A percentile compares a stretch with the other conserved stretches of the same genome.
phyloP scores from a whole-genome alignment of 2,113 vertebrate genomes.

The Sturnus vulgaris region DNA sequence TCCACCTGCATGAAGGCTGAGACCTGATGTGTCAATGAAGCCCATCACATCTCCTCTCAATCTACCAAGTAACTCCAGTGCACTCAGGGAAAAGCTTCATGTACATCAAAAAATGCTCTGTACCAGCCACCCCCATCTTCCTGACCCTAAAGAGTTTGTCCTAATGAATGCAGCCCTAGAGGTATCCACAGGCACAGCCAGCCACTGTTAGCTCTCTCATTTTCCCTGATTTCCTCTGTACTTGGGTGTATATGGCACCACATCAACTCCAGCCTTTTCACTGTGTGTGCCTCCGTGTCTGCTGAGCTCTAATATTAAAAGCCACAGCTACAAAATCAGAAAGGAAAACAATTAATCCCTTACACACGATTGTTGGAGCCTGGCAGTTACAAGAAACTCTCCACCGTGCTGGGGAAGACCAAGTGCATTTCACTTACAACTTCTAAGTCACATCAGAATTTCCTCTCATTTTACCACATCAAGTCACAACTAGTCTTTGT shows the following conservation, averaged over 20 bases:
- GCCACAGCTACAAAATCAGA: not conserved
- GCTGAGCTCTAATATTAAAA: not conserved
- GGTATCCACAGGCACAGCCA: not conserved
- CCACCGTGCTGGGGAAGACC: not conserved
- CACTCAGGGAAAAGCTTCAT: not conserved
- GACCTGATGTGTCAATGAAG: not conserved
- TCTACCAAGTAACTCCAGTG: not conserved
- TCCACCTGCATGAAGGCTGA: not conserved
- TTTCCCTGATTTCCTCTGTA: not conserved
- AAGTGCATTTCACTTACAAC: not conserved
- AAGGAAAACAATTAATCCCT: not conserved
- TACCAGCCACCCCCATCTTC: not conserved
- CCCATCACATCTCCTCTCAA: not conserved
- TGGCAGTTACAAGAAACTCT: not conserved
- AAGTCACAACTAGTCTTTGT: slow-evolving; percentile 14
- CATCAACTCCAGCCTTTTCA: rapidly evolving
- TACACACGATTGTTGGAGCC: not conserved
- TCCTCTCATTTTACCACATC: not conserved
- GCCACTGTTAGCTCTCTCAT: not conserved
- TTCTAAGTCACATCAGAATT: not conserved
- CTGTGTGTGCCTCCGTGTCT: not conserved
- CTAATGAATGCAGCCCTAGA: not conserved
- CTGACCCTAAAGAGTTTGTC: not conserved
- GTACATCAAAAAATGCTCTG: not conserved
- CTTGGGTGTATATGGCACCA: rapidly evolving